Evolutionary conservation across 53 echinoderm and acorn worm genomes (phyloP).

Genomic region (Mesocentrotus franciscanus): DNA sequence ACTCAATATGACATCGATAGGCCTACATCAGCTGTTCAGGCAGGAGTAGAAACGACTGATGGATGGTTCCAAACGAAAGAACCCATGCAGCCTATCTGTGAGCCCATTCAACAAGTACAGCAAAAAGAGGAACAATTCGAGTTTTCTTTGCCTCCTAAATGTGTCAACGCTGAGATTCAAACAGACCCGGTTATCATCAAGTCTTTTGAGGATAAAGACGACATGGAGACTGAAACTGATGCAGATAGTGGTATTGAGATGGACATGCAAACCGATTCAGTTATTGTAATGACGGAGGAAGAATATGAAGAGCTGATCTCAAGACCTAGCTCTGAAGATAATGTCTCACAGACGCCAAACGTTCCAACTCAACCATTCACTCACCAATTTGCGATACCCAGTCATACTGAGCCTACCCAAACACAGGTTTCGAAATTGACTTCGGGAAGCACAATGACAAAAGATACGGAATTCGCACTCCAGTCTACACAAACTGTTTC

Average conservation of each 20-base stretch:
- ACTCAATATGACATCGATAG: constrained; percentile 64
- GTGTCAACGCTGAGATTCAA: constrained; percentile 74
- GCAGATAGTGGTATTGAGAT: constrained; percentile 76
- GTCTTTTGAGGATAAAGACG: constrained; percentile 59
- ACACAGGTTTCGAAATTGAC: constrained; percentile 2
- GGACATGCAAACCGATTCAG: constrained; percentile 72
- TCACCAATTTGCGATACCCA: constrained; percentile 26
- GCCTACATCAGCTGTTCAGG: constrained; percentile 9
- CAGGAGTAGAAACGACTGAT: background rate
- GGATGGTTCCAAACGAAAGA: constrained; percentile 7
- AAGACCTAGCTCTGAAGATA: constrained; percentile 5
- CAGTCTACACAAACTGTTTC: constrained; percentile 42
- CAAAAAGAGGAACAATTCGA: constrained; percentile 20
- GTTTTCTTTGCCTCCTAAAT: constrained; percentile 32
- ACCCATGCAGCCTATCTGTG: background rate
- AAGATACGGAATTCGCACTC: background rate
- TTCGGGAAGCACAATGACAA: constrained; percentile 21
- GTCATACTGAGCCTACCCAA: constrained; percentile 33
- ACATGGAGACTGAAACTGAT: constrained; percentile 70
- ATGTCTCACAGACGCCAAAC: constrained; percentile 21
- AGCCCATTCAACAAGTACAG: background rate
- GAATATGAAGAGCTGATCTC: constrained; percentile 56
- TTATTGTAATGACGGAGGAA: constrained; percentile 65
- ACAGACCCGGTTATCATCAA: constrained; percentile 85
- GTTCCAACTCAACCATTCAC: background rate